phyloP scores from a whole-genome alignment of 2,113 vertebrate species.

The Odontesthes bonariensis region DNA sequence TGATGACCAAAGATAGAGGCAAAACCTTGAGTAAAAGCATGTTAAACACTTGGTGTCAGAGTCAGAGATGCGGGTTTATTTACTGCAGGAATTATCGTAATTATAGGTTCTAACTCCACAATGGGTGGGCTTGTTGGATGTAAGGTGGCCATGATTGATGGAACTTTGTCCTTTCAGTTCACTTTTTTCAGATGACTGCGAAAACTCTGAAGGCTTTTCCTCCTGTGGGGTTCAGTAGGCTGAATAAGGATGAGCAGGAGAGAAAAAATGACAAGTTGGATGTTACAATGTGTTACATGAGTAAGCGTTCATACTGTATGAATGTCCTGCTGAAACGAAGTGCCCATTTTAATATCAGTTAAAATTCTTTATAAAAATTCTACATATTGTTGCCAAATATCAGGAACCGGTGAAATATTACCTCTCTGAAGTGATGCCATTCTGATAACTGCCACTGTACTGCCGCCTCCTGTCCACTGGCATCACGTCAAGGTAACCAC shows the following conservation, averaged over 20 bases:
- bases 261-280: background rate
- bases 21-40: conserved; percentile 33
- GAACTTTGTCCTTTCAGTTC: conserved; percentile 40
- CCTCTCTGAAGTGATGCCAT: conserved; percentile 94
- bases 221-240: conserved; percentile 90
- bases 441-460: conserved; percentile 90
- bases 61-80: conserved; percentile 14
- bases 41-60: conserved; percentile 32
- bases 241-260: conserved; percentile 69
- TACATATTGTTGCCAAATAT: background rate
- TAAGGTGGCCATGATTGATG: conserved; percentile 43
- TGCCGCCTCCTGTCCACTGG: conserved; percentile 90
- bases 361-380: too few relatives aligned
- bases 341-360: background rate
- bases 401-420: conserved; percentile 48
- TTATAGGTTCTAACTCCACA: conserved; percentile 52
- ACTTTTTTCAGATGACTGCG: conserved; percentile 89
- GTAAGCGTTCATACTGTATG: background rate
- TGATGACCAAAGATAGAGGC: conserved; percentile 29
- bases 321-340: background rate
- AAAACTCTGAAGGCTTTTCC: conserved; percentile 97
- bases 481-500: conserved; percentile 96
- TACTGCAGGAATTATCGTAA: conserved; percentile 47
- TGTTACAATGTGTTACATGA: background rate
- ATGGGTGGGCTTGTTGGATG: conserved; percentile 50